These are phyloP conservation scores for Lanius ludovicianus DNA, from an alignment of 2,113 vertebrate genomes.

Conservation along the genomic window DNA sequence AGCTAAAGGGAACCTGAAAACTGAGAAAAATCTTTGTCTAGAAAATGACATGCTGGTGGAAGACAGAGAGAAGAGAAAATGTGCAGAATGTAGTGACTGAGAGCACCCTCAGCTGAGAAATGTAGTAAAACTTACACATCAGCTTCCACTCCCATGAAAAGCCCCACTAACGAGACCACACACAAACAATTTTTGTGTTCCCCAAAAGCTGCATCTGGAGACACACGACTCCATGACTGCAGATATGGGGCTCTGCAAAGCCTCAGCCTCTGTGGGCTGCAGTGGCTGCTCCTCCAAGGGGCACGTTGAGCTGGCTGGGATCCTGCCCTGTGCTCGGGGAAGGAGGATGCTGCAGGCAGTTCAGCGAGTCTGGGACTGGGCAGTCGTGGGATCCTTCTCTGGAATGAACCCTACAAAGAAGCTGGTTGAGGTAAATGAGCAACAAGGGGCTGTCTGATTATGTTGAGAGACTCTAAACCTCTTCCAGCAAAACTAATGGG, in stretches of 20 bases:
- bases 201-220: background rate
- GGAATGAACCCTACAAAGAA: background rate
- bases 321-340: background rate
- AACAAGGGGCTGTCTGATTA: background rate
- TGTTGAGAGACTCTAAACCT: background rate
- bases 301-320: background rate
- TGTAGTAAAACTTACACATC: background rate
- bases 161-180: fast-evolving
- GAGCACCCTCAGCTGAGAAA: background rate
- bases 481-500: background rate
- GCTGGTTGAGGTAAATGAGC: background rate
- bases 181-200: background rate
- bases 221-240: background rate
- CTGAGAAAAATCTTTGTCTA: background rate
- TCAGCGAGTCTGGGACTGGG: background rate
- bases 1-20: background rate
- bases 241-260: background rate
- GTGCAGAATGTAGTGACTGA: background rate
- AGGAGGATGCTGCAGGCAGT: background rate
- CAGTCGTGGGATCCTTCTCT: background rate
- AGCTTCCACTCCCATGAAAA: background rate
- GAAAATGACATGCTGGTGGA: background rate
- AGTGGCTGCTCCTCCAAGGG: background rate
- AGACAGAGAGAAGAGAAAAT: background rate
- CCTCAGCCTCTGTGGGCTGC: background rate